Evolutionary conservation across 2,797 vertebrate species (phyloP).

Genomic region (Anguilla pacifica): DNA sequence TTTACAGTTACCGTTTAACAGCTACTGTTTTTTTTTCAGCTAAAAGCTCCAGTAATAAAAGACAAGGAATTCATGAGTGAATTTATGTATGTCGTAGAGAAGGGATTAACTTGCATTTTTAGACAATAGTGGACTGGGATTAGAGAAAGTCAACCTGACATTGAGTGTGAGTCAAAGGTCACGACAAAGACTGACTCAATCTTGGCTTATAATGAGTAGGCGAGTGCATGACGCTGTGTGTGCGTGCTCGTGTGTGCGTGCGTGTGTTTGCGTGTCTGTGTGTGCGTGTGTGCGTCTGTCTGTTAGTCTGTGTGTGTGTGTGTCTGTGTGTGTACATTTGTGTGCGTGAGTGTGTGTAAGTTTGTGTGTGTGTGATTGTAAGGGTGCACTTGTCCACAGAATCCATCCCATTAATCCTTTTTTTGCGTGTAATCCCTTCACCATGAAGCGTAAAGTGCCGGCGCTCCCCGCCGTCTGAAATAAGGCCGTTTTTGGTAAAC

Average conservation of each 20-base stretch:
- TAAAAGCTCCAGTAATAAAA: not conserved
- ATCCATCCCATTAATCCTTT: not conserved
- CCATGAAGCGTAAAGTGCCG: not conserved
- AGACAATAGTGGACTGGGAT: not conserved
- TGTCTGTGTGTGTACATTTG: not conserved
- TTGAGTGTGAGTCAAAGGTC: not conserved
- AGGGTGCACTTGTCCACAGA: not conserved
- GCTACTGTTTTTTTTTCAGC: no score
- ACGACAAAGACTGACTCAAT: not conserved
- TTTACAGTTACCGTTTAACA: no score
- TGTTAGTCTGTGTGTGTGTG: not conserved
- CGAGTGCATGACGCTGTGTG: not conserved
- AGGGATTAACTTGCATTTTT: not conserved
- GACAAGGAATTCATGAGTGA: not conserved
- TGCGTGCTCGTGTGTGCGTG: not conserved
- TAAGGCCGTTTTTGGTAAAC: conserved; percentile 56
- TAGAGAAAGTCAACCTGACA: not conserved
- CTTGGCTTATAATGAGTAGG: not conserved
- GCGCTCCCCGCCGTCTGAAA: conserved; percentile 51
- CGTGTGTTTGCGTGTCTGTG: not conserved
- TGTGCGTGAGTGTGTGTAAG: not conserved
- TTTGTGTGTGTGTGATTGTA: not conserved
- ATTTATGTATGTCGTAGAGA: not conserved
- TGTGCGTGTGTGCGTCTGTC: not conserved
- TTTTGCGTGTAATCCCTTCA: not conserved